A percentile compares a stretch with the other conserved stretches of the same genome.
phyloP scores from a whole-genome alignment of 2,888 invertebrate species.

The Keiferia lycopersicella region DNA sequence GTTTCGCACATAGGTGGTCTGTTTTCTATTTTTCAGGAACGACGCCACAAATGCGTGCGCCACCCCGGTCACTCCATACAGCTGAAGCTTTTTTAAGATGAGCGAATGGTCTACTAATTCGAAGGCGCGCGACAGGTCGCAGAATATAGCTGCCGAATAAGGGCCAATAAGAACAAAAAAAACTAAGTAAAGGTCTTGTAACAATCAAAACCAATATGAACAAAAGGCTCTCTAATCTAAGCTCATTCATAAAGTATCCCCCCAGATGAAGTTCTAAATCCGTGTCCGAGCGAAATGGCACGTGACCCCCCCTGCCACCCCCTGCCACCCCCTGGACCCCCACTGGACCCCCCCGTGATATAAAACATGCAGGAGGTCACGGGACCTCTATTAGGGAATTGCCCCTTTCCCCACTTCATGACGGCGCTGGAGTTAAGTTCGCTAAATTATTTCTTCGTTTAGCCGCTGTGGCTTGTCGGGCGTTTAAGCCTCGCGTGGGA shows the following conservation, averaged over 20 bases:
- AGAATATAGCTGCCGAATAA: no score
- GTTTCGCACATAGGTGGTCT: no score
- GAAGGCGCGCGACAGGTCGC: no score
- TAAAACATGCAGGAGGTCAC: constrained; percentile 7
- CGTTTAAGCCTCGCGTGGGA: neutral
- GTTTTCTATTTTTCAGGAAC: no score
- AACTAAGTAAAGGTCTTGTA: no score
- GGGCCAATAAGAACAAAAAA: no score
- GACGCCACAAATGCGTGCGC: no score
- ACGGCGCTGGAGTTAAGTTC: constrained; percentile 1
- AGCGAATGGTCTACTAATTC: no score
- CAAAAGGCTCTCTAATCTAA: no score
- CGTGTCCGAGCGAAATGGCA: constrained; percentile 7
- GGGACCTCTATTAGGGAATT: constrained; percentile 7
- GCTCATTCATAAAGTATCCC: neutral
- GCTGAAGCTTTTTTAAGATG: no score
- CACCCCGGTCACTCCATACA: no score
- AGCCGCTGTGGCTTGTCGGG: constrained; percentile 1
- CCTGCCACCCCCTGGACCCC: neutral
- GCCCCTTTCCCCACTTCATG: constrained; percentile 8
- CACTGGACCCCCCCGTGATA: neutral
- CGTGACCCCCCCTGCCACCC: neutral
- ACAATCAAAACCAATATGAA: no score
- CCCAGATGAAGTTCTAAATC: constrained; percentile 8
- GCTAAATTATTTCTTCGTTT: neutral